A percentile compares a stretch with the other conserved stretches of the same genome.
Evolutionary conservation across 2,797 vertebrate species (phyloP).

Genomic region (Neosalanx taihuensis): DNA sequence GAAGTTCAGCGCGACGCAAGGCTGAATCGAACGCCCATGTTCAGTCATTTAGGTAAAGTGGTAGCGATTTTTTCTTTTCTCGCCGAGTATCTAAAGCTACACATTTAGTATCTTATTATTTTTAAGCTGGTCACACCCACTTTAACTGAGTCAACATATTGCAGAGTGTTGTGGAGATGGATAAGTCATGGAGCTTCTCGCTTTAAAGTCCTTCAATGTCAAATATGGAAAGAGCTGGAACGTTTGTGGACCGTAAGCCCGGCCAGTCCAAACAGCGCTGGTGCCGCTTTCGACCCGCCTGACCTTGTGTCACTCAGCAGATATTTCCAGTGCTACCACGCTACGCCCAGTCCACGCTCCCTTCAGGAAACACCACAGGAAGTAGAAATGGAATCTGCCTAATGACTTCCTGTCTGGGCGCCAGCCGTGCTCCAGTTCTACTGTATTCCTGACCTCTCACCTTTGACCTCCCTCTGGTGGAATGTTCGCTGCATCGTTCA

Average conservation of each 20-base stretch:
- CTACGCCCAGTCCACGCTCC: conserved; percentile 56
- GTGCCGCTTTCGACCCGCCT: conserved; percentile 45
- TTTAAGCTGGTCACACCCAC: no score
- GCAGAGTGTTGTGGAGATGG: not conserved
- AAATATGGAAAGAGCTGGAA: conserved; percentile 10
- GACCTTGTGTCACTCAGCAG: conserved; percentile 66
- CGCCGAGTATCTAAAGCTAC: no score
- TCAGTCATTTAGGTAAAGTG: no score
- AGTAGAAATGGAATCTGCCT: conserved; percentile 66
- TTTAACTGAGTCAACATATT: no score
- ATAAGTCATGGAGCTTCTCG: not conserved
- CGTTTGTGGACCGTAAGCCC: conserved; percentile 31
- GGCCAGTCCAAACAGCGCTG: conserved; percentile 59
- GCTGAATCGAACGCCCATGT: no score
- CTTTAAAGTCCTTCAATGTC: conserved; percentile 3
- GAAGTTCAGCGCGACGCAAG: no score
- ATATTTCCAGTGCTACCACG: conserved; percentile 68
- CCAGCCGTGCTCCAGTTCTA: conserved; percentile 20
- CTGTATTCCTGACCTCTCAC: conserved; percentile 35
- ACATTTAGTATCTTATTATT: no score
- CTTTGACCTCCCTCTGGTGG: not conserved
- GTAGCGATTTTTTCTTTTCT: no score
- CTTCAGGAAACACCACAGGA: conserved; percentile 65
- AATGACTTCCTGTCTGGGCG: conserved; percentile 65
- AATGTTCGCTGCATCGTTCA: no score